A percentile compares a stretch with the other conserved stretches of the same genome.
These are phyloP conservation scores for Heterodera carotae DNA, from an alignment of 1,140 invertebrate genomes.

Conservation along the genomic window DNA sequence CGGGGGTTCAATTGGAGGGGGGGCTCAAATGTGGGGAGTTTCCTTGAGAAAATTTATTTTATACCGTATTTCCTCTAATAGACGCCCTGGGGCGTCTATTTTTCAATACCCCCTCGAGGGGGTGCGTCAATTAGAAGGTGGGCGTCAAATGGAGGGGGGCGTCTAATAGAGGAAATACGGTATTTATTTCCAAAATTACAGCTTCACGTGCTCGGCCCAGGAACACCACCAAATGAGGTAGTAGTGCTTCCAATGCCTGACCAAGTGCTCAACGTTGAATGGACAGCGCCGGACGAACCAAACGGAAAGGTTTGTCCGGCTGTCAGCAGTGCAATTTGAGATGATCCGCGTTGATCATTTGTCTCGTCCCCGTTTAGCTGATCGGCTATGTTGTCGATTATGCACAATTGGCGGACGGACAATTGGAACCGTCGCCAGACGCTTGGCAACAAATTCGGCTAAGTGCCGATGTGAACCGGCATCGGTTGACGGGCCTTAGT, in stretches of 20 bases:
- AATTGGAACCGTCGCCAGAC: background rate
- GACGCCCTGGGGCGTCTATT: no score
- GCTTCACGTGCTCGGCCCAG: conserved; percentile 46
- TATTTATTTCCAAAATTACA: background rate
- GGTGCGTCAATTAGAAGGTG: no score
- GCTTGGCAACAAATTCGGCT: conserved; percentile 18
- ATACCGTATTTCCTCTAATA: no score
- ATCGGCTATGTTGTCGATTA: conserved; percentile 59
- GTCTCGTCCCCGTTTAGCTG: conserved; percentile 1
- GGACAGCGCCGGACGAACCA: conserved; percentile 63
- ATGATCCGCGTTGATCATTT: background rate
- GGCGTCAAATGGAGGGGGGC: no score
- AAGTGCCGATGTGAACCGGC: conserved; percentile 1
- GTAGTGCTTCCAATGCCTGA: conserved; percentile 55
- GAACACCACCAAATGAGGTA: conserved; percentile 62
- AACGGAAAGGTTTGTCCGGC: conserved; percentile 63
- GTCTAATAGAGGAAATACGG: no score
- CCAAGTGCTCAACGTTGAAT: conserved; percentile 61
- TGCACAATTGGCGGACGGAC: conserved; percentile 49
- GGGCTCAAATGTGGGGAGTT: no score
- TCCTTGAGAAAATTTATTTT: background rate
- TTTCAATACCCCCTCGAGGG: no score
- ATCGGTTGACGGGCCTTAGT: conserved; percentile 5
- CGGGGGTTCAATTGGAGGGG: no score
- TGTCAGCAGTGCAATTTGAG: background rate